These are phyloP conservation scores for Glyphotaelius pellucidus DNA, from an alignment of 2,888 invertebrate genomes.

Conservation along the genomic window DNA sequence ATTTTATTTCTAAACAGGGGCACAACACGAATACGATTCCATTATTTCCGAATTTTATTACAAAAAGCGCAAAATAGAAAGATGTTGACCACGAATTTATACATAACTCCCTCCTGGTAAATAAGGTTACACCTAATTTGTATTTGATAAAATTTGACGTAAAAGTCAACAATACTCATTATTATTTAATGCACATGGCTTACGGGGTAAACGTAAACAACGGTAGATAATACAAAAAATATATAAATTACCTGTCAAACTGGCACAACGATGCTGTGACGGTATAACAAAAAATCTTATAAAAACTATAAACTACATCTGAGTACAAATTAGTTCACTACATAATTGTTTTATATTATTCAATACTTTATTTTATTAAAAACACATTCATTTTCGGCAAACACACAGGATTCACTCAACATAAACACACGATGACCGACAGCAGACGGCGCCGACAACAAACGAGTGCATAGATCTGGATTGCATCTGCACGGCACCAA, in stretches of 20 bases:
- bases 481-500: neutral
- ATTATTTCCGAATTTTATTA: neutral
- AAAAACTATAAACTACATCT: conserved; percentile 49
- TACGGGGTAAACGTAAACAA: conserved; percentile 18
- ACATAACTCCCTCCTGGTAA: neutral
- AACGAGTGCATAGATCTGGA: neutral
- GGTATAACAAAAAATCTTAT: conserved; percentile 41
- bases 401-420: conserved; percentile 2
- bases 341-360: conserved; percentile 37
- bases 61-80: neutral
- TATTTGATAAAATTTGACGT: neutral
- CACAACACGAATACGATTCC: neutral
- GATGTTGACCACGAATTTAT: neutral
- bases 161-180: neutral
- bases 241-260: conserved; percentile 38
- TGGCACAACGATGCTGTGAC: conserved; percentile 28
- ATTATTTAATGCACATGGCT: neutral
- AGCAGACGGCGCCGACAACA: neutral
- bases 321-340: conserved; percentile 32
- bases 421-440: conserved; percentile 21
- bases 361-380: conserved; percentile 5
- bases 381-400: conserved; percentile 35
- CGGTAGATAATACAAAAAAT: neutral
- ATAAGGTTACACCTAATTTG: neutral
- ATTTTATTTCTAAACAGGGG: neutral